phyloP scores from a whole-genome alignment of 2,888 invertebrate genomes.

The Monopis laevigella region DNA sequence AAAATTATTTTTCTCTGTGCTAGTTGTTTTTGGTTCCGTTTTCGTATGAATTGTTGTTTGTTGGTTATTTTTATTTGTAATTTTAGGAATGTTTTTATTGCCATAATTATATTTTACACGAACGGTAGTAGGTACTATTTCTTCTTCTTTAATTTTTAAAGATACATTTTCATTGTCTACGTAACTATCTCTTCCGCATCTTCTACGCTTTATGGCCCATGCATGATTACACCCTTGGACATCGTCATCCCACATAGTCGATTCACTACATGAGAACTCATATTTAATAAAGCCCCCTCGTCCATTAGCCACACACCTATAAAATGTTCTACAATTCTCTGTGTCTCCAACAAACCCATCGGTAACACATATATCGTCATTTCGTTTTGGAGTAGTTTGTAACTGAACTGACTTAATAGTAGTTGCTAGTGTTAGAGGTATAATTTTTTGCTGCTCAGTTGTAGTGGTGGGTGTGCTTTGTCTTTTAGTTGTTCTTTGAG shows the following conservation, averaged over 20 bases:
- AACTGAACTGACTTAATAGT: constrained; percentile 14
- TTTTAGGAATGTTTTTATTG: neutral
- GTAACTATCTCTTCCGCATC: constrained; percentile 34
- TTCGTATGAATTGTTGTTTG: no score
- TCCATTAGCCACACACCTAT: constrained; percentile 76
- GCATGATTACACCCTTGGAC: constrained; percentile 77
- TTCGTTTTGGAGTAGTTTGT: constrained; percentile 19
- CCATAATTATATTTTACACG: no score
- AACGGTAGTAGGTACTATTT: no score
- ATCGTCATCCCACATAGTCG: constrained; percentile 82
- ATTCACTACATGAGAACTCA: constrained; percentile 78
- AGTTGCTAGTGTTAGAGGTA: constrained; percentile 19
- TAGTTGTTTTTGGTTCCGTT: neutral
- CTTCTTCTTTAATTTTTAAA: neutral
- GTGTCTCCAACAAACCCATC: constrained; percentile 81
- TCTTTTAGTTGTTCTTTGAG: constrained; percentile 9
- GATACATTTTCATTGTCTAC: neutral
- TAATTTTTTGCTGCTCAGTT: neutral
- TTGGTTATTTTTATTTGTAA: neutral
- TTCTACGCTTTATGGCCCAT: constrained; percentile 62
- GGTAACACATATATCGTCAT: constrained; percentile 52
- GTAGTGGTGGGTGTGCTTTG: neutral
- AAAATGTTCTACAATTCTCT: constrained; percentile 79
- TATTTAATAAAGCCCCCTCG: constrained; percentile 71
- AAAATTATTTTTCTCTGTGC: no score